Evolutionary conservation across 1,140 invertebrate species (phyloP), one percentile per base, ranked within the genome.

Genomic region (Bacillus rossius): DNA sequence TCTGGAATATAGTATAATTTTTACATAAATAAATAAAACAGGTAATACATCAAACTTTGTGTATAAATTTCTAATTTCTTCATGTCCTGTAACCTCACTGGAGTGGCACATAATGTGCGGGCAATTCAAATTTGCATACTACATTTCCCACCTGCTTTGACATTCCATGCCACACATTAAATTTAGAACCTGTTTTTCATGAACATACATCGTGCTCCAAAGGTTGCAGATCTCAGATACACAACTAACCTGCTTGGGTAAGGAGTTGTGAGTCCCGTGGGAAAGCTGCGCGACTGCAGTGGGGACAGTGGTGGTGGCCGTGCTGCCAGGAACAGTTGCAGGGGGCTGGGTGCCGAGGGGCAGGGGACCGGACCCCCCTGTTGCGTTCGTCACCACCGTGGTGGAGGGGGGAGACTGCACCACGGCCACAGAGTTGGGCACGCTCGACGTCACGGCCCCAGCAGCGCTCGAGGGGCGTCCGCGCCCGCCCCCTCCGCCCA

Each of bases 341-440:
- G 79, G 75, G 25, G 78, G 72, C 55, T 77, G 77, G 3, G 78
- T 79, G n/a, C 74, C 77, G 5, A 81, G 65, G 60, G 78, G 73
- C 70, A 76, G 73, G 2, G 72, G 73, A 63, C 75, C 69, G 8
- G 71, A 67, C 17, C 75, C 73, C 3, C 73, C 74, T 23, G 69
- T 75, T 34, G 29, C 29, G 10, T 34, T 34, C 48, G 71, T 73
- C n/a, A 74, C 68, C 16, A 56, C 54, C 7, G 59, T 59, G 37
- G 59, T 57, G 22, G 57, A 26, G 16, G 57, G 57, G n/a, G 57
- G 42, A 45, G 50, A 58, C 45, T 56, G 61, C 19, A 47, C 55
- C 10, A 48, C 55, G 41, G 57, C 58, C 17, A 59, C 25, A 23
- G 71, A 74, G 61, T 75, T 76, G 25, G 75, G 73, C 49, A 77